Percentiles rank a stretch among this genome's conserved stretches.
These are phyloP conservation scores for Hemibagrus wyckioides DNA, from an alignment of 2,113 vertebrate genomes.

Conservation along the genomic window DNA sequence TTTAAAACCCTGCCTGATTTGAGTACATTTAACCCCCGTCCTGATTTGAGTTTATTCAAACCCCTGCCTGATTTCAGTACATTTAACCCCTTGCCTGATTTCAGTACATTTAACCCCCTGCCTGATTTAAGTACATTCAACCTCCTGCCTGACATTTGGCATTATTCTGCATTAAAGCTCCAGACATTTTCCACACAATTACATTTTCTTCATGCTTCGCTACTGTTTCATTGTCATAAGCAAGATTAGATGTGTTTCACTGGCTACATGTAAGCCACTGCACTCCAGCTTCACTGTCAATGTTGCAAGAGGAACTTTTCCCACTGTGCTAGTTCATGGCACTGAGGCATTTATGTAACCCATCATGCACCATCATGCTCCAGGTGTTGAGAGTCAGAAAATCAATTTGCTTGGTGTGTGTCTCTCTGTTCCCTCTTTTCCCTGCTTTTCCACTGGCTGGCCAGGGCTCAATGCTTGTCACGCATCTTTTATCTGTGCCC, in stretches of 20 bases:
- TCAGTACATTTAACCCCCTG: too few relatives aligned
- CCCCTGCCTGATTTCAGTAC: too few relatives aligned
- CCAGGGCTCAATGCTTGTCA: neutral
- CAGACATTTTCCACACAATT: neutral
- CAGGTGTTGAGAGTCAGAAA: slow-evolving; percentile 51
- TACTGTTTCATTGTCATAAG: neutral
- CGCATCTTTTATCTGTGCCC: neutral
- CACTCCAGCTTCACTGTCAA: slow-evolving; percentile 56
- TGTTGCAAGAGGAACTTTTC: slow-evolving; percentile 59
- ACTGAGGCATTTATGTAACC: slow-evolving; percentile 61
- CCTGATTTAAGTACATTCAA: neutral
- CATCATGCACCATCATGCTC: slow-evolving; percentile 51
- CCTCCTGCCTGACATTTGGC: neutral
- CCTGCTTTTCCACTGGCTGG: neutral
- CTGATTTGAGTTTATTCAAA: too few relatives aligned
- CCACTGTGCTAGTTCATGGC: slow-evolving; percentile 56
- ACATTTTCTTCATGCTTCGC: neutral
- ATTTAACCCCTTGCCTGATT: too few relatives aligned
- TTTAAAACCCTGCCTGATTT: too few relatives aligned
- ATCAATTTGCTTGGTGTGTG: slow-evolving; percentile 62
- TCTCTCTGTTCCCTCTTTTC: slow-evolving; percentile 17
- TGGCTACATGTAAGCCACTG: slow-evolving; percentile 45
- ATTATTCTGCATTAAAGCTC: neutral
- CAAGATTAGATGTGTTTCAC: slow-evolving; percentile 13
- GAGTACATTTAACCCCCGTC: too few relatives aligned